Evolutionary conservation across 2,113 vertebrate genomes (phyloP).

Genomic region (Megaceryle torquata): DNA sequence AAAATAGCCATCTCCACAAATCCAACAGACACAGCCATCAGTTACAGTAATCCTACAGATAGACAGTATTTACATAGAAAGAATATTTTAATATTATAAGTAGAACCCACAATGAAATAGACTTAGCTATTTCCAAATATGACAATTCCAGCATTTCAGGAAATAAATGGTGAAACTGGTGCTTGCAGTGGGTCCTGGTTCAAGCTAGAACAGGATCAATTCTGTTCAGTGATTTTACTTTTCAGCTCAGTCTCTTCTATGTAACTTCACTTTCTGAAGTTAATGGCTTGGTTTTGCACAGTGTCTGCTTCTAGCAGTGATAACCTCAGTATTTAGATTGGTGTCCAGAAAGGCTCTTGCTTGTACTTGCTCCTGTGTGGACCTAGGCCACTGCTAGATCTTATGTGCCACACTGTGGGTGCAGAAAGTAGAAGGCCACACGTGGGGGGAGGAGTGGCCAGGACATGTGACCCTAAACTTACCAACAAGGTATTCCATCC

Average conservation of each 20-base stretch:
- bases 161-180: neutral
- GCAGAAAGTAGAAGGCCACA: neutral
- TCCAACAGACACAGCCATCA: neutral
- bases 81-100: neutral
- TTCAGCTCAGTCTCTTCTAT: neutral
- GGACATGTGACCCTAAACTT: neutral
- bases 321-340: neutral
- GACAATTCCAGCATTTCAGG: neutral
- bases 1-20: slow-evolving; percentile 39
- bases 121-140: neutral
- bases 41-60: neutral
- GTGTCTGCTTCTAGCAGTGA: neutral
- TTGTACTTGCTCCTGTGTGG: neutral
- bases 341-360: neutral
- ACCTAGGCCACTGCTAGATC: neutral
- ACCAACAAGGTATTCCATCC: neutral
- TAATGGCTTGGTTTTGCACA: neutral
- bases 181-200: neutral
- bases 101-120: neutral
- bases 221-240: neutral
- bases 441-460: neutral
- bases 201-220: neutral
- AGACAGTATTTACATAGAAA: neutral
- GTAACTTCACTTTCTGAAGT: neutral
- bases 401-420: neutral